Base-by-base conservation (phyloP, 2,888 invertebrate species). In the Torymus aiolomorphi region DNA sequence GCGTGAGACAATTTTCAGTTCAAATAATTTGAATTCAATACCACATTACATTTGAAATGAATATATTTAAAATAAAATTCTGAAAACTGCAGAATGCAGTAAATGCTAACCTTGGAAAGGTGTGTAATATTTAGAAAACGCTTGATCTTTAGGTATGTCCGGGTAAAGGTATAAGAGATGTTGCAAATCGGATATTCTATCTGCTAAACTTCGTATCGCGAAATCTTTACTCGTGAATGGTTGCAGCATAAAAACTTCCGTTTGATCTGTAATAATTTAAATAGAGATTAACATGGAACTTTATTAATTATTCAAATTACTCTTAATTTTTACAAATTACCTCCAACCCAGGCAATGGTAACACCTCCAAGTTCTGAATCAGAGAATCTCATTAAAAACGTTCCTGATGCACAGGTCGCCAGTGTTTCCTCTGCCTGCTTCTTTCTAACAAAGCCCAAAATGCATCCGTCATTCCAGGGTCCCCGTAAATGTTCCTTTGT, bases 301-400 rank as follows among this genome's bases (percentile, higher is more conserved):
- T 2, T 3, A 8, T 31, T 3, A 31, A 31, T 31, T 31, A 31
- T 31, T 31, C 31, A 3, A 31, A 31, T 31, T 5, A 31, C 2
- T 31, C 2, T 31, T 31, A 0, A 31, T 31, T 31, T 31, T 31
- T 5, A 31, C 5, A 18, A 52, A 76, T 90, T 86, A 95, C 95
- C 95, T 85, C 95, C 94, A 31, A 95, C 94, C 95, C 97, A 98
- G 1, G 98, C 98, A 86, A 98, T 98, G 49, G 98, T 98, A 83
- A 98, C 96, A 0, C 98, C 98, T 1, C 99, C 99, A 13, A 97
- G 93, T 90, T 98, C 98, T 0, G 97, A 98, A 89, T 99, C 99
- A 0, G 97, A 98, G 92, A 98, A 99, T 2, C 99, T 92, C 76
- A 99, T 93, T 78, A 99, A 92, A 91, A 99, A 99, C 0, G 98